Conservation (phyloP, 2,113 vertebrate genomes). For the Mirounga angustirostris region DNA sequence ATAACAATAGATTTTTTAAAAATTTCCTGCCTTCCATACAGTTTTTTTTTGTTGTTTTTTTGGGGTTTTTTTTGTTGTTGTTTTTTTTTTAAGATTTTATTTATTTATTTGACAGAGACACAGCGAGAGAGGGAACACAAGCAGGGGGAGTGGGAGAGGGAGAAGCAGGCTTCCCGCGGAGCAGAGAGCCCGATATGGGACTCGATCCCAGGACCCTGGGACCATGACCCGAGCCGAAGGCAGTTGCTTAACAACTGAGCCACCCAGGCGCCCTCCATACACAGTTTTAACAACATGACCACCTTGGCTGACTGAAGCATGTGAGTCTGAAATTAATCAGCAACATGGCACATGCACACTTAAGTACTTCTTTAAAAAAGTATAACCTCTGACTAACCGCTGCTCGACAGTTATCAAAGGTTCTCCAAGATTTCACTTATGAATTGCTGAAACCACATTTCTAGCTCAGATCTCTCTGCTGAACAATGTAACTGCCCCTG, state of each 20-base stretch:
- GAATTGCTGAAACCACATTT: conserved; percentile 4
- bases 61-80: too few species aligned
- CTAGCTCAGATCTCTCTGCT: background rate
- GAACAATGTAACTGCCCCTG: background rate
- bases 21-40: conserved; percentile 59
- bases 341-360: conserved; percentile 19
- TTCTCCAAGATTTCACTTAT: conserved; percentile 24
- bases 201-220: too few species aligned
- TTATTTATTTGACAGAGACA: too few species aligned
- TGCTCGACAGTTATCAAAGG: background rate
- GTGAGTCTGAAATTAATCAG: conserved; percentile 53
- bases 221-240: too few species aligned
- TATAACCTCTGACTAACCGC: conserved; percentile 32
- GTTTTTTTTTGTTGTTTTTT: too few species aligned
- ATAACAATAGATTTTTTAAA: background rate
- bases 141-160: too few species aligned
- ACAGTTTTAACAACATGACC: conserved; percentile 54
- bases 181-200: too few species aligned
- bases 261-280: background rate
- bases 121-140: too few species aligned
- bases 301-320: conserved; percentile 29
- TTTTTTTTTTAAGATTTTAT: too few species aligned
- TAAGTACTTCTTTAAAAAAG: conserved; percentile 56
- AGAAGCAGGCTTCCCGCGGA: too few species aligned
- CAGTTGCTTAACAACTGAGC: too few species aligned